Evolutionary conservation across 2,113 vertebrate genomes (phyloP), one percentile per base, ranked within the genome.

Genomic region (Ptychochromis oligacanthus): DNA sequence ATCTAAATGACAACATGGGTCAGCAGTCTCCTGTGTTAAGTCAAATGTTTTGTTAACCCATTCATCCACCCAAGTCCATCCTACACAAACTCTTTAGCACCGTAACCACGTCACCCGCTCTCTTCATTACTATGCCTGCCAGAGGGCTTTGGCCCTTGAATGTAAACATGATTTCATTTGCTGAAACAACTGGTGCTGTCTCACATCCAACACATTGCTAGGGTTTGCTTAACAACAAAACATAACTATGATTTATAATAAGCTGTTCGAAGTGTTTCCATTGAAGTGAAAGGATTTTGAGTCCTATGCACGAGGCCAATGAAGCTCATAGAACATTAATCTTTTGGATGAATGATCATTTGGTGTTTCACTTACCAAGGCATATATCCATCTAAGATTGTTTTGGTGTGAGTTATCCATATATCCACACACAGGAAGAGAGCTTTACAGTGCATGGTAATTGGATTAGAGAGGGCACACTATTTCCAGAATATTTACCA

Each of bases 401-500:
- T 52, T 70, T 52, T 49, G 2, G 17, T 7, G 10, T 13, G 65
- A 70, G 65, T 18, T 49, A 15, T 70, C 28, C 28, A 31, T 31
- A 20, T 26, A 61, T 65, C 74, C 78, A 26, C 38, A 26, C 7
- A 74, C 62, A 55, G 72, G 7, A 6, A 11, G 38, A 6, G 4
- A 72, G 81, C 84, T 87, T 84, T 65, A 36, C 78, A 80, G 75
- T 31, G 61, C 52, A 52, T 1, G 15, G n/a, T 55, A 60, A 49
- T 24, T 49, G 82, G 81, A 88, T 89, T 81, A 89, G 38, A 83
- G 74, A 8, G 20, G 77, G 56, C 81, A 62, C 34, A 6, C 17
- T 20, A 13, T 13, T 43, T 70, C 65, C 65, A 61, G 14, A 18
- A 87, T 81, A 83, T 90, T 85, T 74, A 81, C 65, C 43, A 26